These are phyloP conservation scores for Phalacrocorax carbo DNA, from an alignment of 2,113 vertebrate species.

Conservation along the genomic window DNA sequence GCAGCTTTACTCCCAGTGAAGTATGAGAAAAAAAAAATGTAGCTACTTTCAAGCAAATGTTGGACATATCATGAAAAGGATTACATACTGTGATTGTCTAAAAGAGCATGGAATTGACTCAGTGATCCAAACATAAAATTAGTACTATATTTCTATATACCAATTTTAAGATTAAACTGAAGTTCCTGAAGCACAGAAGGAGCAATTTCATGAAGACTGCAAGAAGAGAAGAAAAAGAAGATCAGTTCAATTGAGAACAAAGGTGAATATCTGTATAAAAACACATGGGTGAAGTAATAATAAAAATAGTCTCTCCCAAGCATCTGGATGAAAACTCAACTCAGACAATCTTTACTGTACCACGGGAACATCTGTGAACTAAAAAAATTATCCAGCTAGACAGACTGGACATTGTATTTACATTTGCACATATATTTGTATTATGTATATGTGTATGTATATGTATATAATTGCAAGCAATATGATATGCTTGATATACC, in stretches of 20 bases:
- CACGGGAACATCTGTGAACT: not conserved
- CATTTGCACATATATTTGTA: not conserved
- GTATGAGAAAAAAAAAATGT: not conserved
- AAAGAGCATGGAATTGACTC: not conserved
- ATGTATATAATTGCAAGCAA: not conserved
- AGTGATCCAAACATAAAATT: not conserved
- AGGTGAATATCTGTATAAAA: not conserved
- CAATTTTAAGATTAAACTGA: not conserved
- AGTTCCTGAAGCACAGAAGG: not conserved
- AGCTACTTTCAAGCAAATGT: not conserved
- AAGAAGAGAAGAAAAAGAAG: not conserved
- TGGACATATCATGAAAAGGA: not conserved
- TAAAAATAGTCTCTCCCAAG: not conserved
- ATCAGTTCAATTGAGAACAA: not conserved
- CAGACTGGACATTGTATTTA: not conserved
- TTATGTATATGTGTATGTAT: not conserved
- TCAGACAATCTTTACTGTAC: not conserved
- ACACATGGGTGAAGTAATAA: rapidly evolving
- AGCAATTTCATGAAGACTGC: not conserved
- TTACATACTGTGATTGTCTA: not conserved
- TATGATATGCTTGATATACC: too few species aligned
- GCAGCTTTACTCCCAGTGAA: not conserved
- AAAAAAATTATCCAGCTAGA: not conserved
- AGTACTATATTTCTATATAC: not conserved
- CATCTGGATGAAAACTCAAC: not conserved